These are phyloP conservation scores for Drosophila prostipennis DNA, from an alignment of 2,888 invertebrate species.

Conservation along the genomic window DNA sequence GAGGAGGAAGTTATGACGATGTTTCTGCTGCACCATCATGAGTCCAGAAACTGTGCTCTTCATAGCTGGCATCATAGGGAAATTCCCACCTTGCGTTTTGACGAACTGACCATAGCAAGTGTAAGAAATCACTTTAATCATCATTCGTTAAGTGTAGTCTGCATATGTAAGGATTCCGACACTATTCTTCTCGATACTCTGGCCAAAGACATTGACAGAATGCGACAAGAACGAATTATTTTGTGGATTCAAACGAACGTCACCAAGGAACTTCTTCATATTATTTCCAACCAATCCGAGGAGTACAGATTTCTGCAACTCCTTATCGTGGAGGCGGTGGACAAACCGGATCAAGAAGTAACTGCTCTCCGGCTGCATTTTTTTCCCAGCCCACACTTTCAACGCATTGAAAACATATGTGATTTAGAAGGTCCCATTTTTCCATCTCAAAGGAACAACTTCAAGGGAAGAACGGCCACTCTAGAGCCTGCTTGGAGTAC, in stretches of 20 bases:
- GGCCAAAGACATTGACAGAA: constrained; percentile 16
- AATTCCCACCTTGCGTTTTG: constrained; percentile 13
- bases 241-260: constrained; percentile 17
- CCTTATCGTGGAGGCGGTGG: constrained; percentile 15
- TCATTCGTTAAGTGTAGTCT: not conserved
- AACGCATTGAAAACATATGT: not conserved
- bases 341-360: not conserved
- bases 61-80: not conserved
- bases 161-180: not conserved
- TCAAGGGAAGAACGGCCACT: not conserved
- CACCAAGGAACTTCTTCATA: accelerated
- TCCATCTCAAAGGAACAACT: not conserved
- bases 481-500: not conserved
- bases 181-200: constrained; percentile 2
- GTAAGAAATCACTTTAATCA: not conserved
- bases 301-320: constrained; percentile 5
- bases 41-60: constrained; percentile 6
- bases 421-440: not conserved
- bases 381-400: constrained; percentile 30
- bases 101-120: not conserved
- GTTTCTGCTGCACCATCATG: constrained; percentile 8
- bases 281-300: not conserved
- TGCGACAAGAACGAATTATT: constrained; percentile 26
- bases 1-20: constrained; percentile 2
- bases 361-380: constrained; percentile 6